A percentile compares a stretch with the other conserved stretches of the same genome.
phyloP scores from a whole-genome alignment of 1,140 invertebrate species.

The Bombyx mandarina region DNA sequence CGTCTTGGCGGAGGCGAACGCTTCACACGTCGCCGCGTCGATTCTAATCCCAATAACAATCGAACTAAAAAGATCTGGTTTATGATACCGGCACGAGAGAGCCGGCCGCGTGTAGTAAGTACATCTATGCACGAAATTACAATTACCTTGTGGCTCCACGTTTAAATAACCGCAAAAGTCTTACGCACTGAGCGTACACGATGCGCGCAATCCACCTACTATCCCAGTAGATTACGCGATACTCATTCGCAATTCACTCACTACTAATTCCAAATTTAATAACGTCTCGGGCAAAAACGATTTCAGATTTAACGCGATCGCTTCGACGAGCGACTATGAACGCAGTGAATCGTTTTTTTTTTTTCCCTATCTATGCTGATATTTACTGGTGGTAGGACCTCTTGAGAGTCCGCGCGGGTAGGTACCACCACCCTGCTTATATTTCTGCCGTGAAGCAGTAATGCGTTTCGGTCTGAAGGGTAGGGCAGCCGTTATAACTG shows the following conservation, averaged over 20 bases:
- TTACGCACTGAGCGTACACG: slow-evolving; percentile 66
- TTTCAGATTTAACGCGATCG: slow-evolving; percentile 4
- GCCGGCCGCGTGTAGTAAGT: slow-evolving; percentile 32
- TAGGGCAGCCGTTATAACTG: no score
- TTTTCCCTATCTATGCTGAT: no score
- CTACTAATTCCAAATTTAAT: slow-evolving; percentile 45
- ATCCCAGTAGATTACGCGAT: slow-evolving; percentile 39
- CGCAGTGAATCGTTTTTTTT: no score
- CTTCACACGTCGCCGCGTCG: slow-evolving; percentile 29
- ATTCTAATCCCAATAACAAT: slow-evolving; percentile 46
- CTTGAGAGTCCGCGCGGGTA: no score
- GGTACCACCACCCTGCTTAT: no score
- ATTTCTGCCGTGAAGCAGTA: no score
- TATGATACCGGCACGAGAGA: slow-evolving; percentile 30
- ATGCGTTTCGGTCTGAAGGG: no score
- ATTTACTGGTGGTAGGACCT: no score
- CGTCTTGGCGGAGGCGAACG: slow-evolving; percentile 20
- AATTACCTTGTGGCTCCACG: slow-evolving; percentile 58
- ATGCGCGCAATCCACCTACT: slow-evolving; percentile 49
- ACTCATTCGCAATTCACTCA: slow-evolving; percentile 45
- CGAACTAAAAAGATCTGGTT: slow-evolving; percentile 44
- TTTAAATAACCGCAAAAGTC: slow-evolving; percentile 69
- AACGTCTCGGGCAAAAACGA: slow-evolving; percentile 16
- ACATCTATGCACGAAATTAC: slow-evolving; percentile 57
- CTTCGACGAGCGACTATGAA: not conserved